Evolutionary conservation across 2,113 vertebrate species (phyloP).

Genomic region (Balaenoptera acutorostrata): DNA sequence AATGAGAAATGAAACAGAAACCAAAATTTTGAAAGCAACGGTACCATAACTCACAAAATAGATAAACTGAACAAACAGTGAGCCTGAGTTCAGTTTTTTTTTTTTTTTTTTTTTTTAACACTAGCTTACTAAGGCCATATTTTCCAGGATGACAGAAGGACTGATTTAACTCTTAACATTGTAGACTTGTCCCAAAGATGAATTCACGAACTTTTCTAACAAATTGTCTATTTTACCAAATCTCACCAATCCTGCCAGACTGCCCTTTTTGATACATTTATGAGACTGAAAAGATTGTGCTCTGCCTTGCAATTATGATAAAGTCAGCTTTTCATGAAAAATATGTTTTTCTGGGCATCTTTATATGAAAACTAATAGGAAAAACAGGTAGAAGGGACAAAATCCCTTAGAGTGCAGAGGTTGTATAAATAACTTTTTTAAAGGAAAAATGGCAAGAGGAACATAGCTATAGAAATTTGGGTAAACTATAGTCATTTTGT

Average conservation of each 20-base stretch:
- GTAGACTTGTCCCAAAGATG: neutral
- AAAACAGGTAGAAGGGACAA: neutral
- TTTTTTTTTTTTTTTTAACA: neutral
- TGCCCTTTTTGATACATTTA: neutral
- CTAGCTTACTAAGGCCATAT: neutral
- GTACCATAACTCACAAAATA: neutral
- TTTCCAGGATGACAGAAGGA: neutral
- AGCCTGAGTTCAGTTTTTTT: neutral
- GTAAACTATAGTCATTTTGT: neutral
- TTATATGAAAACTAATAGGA: neutral
- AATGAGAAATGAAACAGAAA: neutral
- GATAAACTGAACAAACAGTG: neutral
- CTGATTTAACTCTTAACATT: neutral
- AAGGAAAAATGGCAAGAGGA: neutral
- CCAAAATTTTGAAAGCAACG: neutral
- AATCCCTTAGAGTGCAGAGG: neutral
- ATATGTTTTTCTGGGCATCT: neutral
- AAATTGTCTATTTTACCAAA: neutral
- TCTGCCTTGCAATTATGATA: neutral
- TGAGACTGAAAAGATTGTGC: neutral
- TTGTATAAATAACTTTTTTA: neutral
- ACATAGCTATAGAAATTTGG: neutral
- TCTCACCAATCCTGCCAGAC: neutral
- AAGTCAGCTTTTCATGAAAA: neutral
- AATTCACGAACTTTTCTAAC: neutral